Evolutionary conservation across 92 coral and sea anemone genomes (phyloP), one percentile per base, ranked within the genome.

Genomic region (Phymanthus crucifer): DNA sequence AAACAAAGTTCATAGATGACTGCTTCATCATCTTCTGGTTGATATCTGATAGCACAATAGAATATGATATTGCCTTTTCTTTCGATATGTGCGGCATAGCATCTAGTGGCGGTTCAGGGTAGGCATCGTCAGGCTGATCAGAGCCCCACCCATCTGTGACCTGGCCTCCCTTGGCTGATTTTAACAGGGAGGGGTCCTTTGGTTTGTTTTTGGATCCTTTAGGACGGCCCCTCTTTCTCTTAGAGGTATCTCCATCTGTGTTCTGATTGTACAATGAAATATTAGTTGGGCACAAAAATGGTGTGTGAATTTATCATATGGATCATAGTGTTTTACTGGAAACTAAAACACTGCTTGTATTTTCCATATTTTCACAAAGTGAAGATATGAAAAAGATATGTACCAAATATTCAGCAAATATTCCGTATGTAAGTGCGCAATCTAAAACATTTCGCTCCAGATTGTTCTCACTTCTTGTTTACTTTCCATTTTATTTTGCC

Each of bases 121-220:
- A 82, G 57, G 57, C 74, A 5, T 90, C 73, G 19, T 85, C 87
- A 64, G 81, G 87, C 21, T 82, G 83, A 2, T 76, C 91, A 40
- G 89, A 89, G 24, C 80, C 80, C 35, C 80, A 85, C 19, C 78
- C 89, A 32, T 88, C 93, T 6, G 74, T 68, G 3, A 73, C 57
- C 2, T 61, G 72, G 40, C 75, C 78, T 3, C 74, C 32, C 2
- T 71, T 57, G 33, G 71, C 67, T 48, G 89, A 50, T 27, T 86
- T 83, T 16, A 87, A 81, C 40, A 80, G 85, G 1, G 87, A 79
- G 71, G 87, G 89, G 13, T 88, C 88, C 61, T 95, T 95, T 18
- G 99, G 99, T 46, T 94, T 94, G 83, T 95, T 95, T 64, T 95
- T 95, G 33, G 99, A 95, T 35, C 99, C 99, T 66, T 93, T 95